Percentiles rank a stretch among this genome's conserved stretches.
Evolutionary conservation across 2,888 invertebrate species (phyloP).

Genomic region (Tillus elongatus): DNA sequence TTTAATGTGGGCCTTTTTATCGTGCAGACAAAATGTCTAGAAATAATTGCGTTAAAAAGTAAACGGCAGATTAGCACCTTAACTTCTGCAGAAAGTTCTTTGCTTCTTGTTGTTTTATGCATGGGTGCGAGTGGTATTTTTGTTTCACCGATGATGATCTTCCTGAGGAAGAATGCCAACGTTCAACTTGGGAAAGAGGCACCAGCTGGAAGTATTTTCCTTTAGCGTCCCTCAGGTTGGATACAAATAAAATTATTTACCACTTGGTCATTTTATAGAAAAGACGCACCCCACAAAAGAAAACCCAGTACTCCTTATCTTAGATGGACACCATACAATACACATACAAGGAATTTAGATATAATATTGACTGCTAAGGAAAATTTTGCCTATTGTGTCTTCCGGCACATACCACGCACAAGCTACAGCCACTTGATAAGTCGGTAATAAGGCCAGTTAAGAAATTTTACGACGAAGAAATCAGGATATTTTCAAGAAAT

Average conservation of each 20-base stretch:
- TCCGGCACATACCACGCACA: too few species aligned
- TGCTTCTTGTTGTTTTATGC: slow-evolving; percentile 25
- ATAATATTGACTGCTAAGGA: too few species aligned
- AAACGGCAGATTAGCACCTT: too few species aligned
- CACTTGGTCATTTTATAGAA: slow-evolving; percentile 17
- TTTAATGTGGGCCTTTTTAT: too few species aligned
- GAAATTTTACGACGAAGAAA: too few species aligned
- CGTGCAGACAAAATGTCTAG: too few species aligned
- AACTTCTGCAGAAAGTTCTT: slow-evolving; percentile 29
- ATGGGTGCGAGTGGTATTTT: slow-evolving; percentile 30
- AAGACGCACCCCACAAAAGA: slow-evolving; percentile 18
- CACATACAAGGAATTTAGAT: too few species aligned
- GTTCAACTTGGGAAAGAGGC: slow-evolving; percentile 26
- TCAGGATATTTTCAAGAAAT: too few species aligned
- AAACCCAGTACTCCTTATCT: slow-evolving; percentile 12
- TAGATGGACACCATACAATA: slow-evolving; percentile 18
- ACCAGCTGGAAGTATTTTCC: slow-evolving; percentile 25
- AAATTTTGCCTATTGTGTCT: too few species aligned
- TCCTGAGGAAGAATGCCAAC: slow-evolving; percentile 30
- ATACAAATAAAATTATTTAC: slow-evolving; percentile 18
- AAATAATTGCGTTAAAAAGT: too few species aligned
- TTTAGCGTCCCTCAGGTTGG: slow-evolving; percentile 20
- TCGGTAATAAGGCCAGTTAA: too few species aligned
- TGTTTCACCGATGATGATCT: slow-evolving; percentile 34
- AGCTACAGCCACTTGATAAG: too few species aligned